Evolutionary conservation across 1,140 invertebrate genomes (phyloP), one percentile per base, ranked within the genome.

Genomic region (Physella acuta): DNA sequence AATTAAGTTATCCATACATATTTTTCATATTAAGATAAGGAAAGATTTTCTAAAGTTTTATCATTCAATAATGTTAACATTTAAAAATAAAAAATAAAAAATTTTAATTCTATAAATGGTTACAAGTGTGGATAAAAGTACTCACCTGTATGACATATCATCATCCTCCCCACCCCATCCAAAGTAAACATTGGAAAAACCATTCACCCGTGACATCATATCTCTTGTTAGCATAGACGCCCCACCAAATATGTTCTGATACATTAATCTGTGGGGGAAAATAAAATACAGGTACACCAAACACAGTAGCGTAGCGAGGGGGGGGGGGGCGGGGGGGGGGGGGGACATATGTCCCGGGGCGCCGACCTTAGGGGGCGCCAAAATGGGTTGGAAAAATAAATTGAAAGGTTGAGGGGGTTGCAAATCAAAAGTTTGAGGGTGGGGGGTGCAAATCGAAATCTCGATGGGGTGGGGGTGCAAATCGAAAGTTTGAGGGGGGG

Each of bases 181-280:
- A 86, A 89, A 93, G 84, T 91, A 95, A 37, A 89, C 79, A 86
- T 95, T 95, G 16, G 92, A 94, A 88, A 96, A 96, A 1, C 95
- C 94, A 86, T 97, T 97, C 5, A 93, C 89, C 69, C 85, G 81
- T 72, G 89, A 86, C 84, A 91, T 95, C 71, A 89, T 87, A 3
- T 86, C 79, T 3, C 85, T 85, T 56, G 76, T 84, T 60, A 90
- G 86, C 16, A 87, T 85, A 69, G 89, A 84, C 0, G 88, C 89
- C 17, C 89, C 89, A 24, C 89, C 89, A 82, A 97, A 96, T 68
- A 97, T 89, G 75, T 92, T 89, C 67, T 88, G 85, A 81, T 97
- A 97, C 75, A 93, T 94, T 5, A 77, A 64, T 39, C 76, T 77
- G 67, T 34, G 56, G 36, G 17, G 33, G 2, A 65, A 55, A 3